Conservation (phyloP, 2,888 invertebrate genomes). For the Tenthredo mesomela region DNA sequence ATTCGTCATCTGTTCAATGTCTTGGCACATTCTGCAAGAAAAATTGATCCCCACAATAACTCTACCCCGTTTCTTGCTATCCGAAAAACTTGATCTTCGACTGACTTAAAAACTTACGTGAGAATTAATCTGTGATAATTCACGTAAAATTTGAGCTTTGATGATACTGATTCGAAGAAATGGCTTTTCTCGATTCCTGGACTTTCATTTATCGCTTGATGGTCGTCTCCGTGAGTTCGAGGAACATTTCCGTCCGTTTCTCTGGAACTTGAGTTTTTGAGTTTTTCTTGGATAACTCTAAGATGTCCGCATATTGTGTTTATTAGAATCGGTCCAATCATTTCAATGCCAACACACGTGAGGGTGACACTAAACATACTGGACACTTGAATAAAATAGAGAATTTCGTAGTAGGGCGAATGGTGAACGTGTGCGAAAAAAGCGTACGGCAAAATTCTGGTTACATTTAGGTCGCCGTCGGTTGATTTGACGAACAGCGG, state of each 20-base stretch:
- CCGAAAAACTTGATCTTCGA: not conserved
- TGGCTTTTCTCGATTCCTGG: not conserved
- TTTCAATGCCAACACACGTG: slow-evolving; percentile 60
- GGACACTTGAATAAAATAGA: slow-evolving; percentile 58
- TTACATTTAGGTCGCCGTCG: slow-evolving; percentile 52
- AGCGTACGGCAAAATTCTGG: slow-evolving; percentile 60
- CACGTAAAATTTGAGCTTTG: not conserved
- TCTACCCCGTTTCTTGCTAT: not conserved
- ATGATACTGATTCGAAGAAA: not conserved
- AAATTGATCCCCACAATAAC: not conserved
- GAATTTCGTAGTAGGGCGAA: slow-evolving; percentile 63
- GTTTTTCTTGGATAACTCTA: slow-evolving; percentile 53
- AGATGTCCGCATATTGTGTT: slow-evolving; percentile 62
- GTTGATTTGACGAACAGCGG: slow-evolving; percentile 53
- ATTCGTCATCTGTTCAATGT: slow-evolving; percentile 59
- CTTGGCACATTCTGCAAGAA: slow-evolving; percentile 57
- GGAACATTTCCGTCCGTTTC: slow-evolving; percentile 38
- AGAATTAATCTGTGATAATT: slow-evolving; percentile 34
- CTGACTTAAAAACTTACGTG: slow-evolving; percentile 23
- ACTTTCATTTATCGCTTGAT: not conserved
- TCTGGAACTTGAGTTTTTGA: slow-evolving; percentile 32
- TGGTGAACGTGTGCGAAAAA: slow-evolving; percentile 55
- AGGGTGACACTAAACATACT: slow-evolving; percentile 57
- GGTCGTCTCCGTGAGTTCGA: slow-evolving; percentile 8
- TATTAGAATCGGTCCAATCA: slow-evolving; percentile 60